Evolutionary conservation across 1,140 invertebrate genomes (phyloP), one percentile per base, ranked within the genome.

Genomic region (Orchesella cincta): DNA sequence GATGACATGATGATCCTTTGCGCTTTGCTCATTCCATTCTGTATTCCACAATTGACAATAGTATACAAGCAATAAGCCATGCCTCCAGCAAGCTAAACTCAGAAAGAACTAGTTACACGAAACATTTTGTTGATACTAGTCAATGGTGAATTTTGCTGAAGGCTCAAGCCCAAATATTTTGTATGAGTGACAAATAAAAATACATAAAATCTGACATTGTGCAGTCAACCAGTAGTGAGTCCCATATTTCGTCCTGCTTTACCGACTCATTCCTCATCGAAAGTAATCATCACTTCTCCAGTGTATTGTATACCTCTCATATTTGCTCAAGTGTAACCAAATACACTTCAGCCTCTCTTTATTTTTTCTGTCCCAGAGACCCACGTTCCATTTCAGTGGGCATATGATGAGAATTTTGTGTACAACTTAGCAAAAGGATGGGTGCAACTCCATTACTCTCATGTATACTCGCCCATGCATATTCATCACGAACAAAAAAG

Each of bases 231-330:
- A 46, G 5, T 46, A n/a, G n/a, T n/a, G n/a, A n/a, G 8, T 20
- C 39, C 20, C 39, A 46, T 5, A 12, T 31, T 67, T 67, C 62
- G 33, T 67, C n/a, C n/a, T 46, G 26, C 62, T 8, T 12, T 31
- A 12, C 62, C 62, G 8, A 18, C 62, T 67, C 62, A 31, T 31
- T n/a, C 31, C n/a, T 31, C 28, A 57, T 57, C 14, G 23, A 67
- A 67, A 67, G 31, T 67, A 67, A 67, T 67, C 62, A 67, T 67
- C 62, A 67, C 62, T 67, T 67, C 62, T 67, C 62, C 62, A 67
- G 62, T 67, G 31, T 67, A 67, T 67, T 67, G 33, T 67, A 29
- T 67, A n/a, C 26, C 62, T 67, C 62, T 67, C 62, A 67, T 67
- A 67, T 67, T 67, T 33, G 33, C 62, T 67, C 31, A 33, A 67